Evolutionary conservation across 1,140 invertebrate genomes (phyloP).

Genomic region (Ceratina japonica): DNA sequence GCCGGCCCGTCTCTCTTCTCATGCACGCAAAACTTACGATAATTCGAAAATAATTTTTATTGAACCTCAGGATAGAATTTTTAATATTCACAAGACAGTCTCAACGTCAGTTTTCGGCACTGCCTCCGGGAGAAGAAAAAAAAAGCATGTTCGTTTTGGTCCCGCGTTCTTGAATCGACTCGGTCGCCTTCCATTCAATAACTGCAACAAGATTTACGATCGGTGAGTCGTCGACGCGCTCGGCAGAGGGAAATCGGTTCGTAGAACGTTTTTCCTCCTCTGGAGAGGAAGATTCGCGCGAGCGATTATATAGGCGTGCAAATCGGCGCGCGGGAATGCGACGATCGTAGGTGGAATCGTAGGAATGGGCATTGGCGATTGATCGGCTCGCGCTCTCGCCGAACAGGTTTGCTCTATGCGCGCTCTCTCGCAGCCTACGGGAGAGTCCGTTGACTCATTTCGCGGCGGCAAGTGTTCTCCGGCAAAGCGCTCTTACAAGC

Average conservation of each 20-base stretch:
- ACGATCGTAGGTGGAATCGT: slow-evolving; percentile 64
- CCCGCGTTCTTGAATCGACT: slow-evolving; percentile 15
- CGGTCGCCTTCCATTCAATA: slow-evolving; percentile 21
- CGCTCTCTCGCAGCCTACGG: slow-evolving; percentile 29
- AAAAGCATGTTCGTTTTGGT: background rate
- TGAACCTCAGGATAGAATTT: too few relatives aligned
- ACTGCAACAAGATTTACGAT: slow-evolving; percentile 27
- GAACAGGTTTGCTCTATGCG: slow-evolving; percentile 67
- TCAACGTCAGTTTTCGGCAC: background rate
- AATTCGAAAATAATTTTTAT: too few relatives aligned
- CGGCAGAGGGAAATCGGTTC: slow-evolving; percentile 24
- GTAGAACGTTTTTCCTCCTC: background rate
- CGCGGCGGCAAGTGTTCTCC: slow-evolving; percentile 50
- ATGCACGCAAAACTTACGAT: too few relatives aligned
- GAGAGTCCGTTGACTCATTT: slow-evolving; percentile 75
- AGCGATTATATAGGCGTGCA: slow-evolving; percentile 27
- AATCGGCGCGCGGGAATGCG: slow-evolving; percentile 50
- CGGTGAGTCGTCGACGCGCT: slow-evolving; percentile 9
- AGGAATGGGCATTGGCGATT: slow-evolving; percentile 64
- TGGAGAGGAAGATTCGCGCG: slow-evolving; percentile 16
- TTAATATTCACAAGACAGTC: too few relatives aligned
- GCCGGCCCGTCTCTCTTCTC: slow-evolving; percentile 49
- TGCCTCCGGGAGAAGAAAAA: background rate
- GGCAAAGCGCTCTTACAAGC: slow-evolving; percentile 21
- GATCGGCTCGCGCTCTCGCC: slow-evolving; percentile 52